These are phyloP conservation scores for Etheostoma spectabile DNA, from an alignment of 2,113 vertebrate species.

Conservation along the genomic window DNA sequence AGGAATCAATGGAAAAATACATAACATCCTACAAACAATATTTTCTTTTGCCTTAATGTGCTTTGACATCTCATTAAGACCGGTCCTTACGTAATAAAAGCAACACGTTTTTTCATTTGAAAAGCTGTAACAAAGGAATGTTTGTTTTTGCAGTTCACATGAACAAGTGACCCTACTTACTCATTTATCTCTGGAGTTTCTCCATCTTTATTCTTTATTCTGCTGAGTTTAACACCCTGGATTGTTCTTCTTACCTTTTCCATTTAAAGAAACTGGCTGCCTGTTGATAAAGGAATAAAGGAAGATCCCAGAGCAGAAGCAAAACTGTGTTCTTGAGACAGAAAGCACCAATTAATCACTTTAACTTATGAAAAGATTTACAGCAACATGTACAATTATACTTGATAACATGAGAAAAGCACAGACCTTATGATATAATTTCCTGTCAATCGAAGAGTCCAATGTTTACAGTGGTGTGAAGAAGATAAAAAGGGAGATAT, in stretches of 20 bases:
- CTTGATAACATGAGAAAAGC: not conserved
- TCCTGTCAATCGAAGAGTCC: slow-evolving; percentile 7
- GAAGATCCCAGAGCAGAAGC: slow-evolving; percentile 9
- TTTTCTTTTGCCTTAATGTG: no score
- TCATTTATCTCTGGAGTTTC: not conserved
- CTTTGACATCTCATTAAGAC: no score
- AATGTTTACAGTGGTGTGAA: not conserved
- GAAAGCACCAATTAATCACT: slow-evolving; percentile 21
- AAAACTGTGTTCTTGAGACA: slow-evolving; percentile 51
- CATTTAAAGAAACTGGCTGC: not conserved
- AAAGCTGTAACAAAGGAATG: no score
- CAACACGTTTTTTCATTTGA: no score
- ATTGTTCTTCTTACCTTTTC: not conserved
- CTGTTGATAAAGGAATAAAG: not conserved
- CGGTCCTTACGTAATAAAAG: no score
- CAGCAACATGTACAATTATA: slow-evolving; percentile 26
- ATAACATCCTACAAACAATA: no score
- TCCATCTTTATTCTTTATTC: slow-evolving; percentile 1
- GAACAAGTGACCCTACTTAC: no score
- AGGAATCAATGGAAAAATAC: no score
- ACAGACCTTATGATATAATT: not conserved
- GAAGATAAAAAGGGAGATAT: not conserved
- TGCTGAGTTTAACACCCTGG: not conserved
- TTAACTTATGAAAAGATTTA: slow-evolving; percentile 50
- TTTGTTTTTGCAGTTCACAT: no score